Base-by-base conservation (phyloP, 2,797 vertebrate genomes). In the Morus bassanus region DNA sequence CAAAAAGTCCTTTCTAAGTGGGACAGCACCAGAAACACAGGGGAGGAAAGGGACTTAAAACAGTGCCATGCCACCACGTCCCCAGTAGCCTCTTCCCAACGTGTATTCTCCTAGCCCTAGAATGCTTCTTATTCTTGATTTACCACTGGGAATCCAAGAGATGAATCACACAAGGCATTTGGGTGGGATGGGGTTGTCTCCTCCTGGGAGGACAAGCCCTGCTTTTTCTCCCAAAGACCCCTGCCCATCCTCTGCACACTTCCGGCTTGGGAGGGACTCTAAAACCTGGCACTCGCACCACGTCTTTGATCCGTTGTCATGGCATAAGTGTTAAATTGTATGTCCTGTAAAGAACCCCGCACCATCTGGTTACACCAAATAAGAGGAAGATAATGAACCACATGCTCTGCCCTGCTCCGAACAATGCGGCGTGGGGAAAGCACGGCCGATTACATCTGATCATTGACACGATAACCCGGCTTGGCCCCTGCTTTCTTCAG, bases 391-490 rank as follows among this genome's bases (percentile, higher is more conserved):
- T 80, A 74, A 95, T 14, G 77, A 96, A 50, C 72, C 85, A 27
- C 53, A 18, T 0, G 13, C 64, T 77, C 33, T 43, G 22, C 43
- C 41, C 30, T 35, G 57, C 59, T 53, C 56, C 8, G 7, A 82
- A 67, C 3, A 43, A 56, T 8, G 23, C 2, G 3, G 65, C 2
- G 3, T 2, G n/a, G 54, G 74, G 30, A 11, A 27, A 61, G 46
- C 39, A 10, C 3, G 16, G 75, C 61, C 22, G 56, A 31, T 46
- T 33, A 23, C 33, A 23, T 18, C 65, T 9, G 4, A 43, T 50
- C 65, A 4, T 3, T 14, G 90, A 68, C 35, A 3, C 0, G 13
- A 23, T 19, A 39, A 41, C 33, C 21, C 0, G 1, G 39, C 43
- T 85, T 59, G 70, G 73, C n/a, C 39, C 56, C 64, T 10, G 54